Evolutionary conservation across 2,113 vertebrate genomes (phyloP).

Genomic region (Natator depressus): DNA sequence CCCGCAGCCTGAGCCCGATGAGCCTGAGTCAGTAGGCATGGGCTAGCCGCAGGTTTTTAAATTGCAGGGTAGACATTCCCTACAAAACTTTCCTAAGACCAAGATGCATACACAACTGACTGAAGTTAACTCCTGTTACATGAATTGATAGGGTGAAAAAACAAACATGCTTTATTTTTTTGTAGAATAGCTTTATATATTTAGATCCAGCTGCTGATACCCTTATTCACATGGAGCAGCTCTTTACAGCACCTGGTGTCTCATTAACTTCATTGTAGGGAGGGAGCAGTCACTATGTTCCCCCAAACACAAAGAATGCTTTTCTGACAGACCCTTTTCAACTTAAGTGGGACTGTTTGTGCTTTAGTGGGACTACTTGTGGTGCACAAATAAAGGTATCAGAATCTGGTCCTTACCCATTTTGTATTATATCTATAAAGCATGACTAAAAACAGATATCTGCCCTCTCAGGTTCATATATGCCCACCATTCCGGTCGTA

Average conservation of each 20-base stretch:
- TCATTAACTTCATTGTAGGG: not conserved
- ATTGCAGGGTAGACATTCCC: too few relatives aligned
- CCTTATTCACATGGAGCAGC: not conserved
- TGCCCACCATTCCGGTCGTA: not conserved
- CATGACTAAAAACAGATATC: not conserved
- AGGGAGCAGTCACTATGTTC: not conserved
- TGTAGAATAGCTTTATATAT: not conserved
- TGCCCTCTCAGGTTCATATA: not conserved
- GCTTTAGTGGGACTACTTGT: too few relatives aligned
- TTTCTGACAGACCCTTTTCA: not conserved
- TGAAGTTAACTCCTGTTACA: not conserved
- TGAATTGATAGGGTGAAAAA: not conserved
- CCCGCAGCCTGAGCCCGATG: too few relatives aligned
- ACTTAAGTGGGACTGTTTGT: not conserved
- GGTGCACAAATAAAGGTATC: not conserved
- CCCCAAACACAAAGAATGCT: not conserved
- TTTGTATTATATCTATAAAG: not conserved
- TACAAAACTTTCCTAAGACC: too few relatives aligned
- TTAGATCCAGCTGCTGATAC: not conserved
- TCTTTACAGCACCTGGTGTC: not conserved
- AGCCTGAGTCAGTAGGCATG: too few relatives aligned
- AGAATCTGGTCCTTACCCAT: not conserved
- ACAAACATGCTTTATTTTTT: too few relatives aligned
- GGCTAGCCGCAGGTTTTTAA: too few relatives aligned
- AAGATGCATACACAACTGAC: too few relatives aligned